A percentile compares a stretch with the other conserved stretches of the same genome.
Conservation (phyloP, 2,888 invertebrate genomes). For the Phymatocera aterrima region DNA sequence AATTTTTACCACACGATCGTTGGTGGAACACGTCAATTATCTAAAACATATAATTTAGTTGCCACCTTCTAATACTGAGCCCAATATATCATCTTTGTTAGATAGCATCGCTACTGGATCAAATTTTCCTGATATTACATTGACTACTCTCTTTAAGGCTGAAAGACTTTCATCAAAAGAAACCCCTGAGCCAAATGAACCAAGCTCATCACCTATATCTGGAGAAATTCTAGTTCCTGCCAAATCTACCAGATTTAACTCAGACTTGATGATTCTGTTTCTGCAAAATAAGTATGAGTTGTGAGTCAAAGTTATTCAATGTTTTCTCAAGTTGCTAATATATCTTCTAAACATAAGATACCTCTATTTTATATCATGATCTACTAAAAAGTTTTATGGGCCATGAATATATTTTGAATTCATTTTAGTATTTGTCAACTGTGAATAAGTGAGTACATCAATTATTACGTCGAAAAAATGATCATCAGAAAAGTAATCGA, state of each 20-base stretch:
- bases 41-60: not conserved
- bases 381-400: too few species aligned
- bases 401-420: not conserved
- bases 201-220: not conserved
- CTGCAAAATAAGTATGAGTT: not conserved
- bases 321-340: not conserved
- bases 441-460: too few species aligned
- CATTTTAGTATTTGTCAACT: too few species aligned
- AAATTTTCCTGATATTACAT: not conserved
- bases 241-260: constrained; percentile 13
- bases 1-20: not conserved
- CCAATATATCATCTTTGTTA: not conserved
- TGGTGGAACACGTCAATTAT: too few species aligned
- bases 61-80: constrained; percentile 17
- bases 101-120: not conserved
- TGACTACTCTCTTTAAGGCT: not conserved
- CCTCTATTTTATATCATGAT: too few species aligned
- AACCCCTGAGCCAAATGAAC: not conserved
- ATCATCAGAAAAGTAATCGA: too few species aligned
- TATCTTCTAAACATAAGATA: not conserved
- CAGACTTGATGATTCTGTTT: not conserved
- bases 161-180: constrained; percentile 3
- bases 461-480: too few species aligned
- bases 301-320: not conserved
- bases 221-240: not conserved